Base-by-base conservation (phyloP, 2,888 invertebrate species). In the Acronicta leporina region DNA sequence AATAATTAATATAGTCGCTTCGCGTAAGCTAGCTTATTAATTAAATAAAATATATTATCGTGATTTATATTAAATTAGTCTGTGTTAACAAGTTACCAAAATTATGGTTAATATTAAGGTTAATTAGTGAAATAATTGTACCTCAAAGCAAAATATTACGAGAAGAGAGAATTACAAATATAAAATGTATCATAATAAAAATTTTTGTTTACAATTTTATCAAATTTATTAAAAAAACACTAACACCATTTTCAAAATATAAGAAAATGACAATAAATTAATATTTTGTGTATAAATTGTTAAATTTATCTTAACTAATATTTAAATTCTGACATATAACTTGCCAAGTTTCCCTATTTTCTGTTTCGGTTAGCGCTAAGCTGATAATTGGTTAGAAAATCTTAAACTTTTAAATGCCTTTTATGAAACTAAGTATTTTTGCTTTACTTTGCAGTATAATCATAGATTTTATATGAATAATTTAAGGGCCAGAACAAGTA, bases 191-290 rank as follows among this genome's bases (percentile, higher is more conserved):
- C 30, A 30, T 30, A 30, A 30, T 9, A 35, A 35, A 35, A 38
- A 8, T n/a, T n/a, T 11, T 33, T 11, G 3, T 33, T 33, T 33
- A 38, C n/a, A 38, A 38, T 38, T 38, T 38, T 6, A 6, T n/a
- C 5, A n/a, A 38, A n/a, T 38, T 38, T 38, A 3, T 35, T 35
- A 20, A 4, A 0, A 5, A 15, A 35, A 49, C 71, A 62, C 63
- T 71, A 33, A 58, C 60, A 72, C 79, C 77, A 77, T 64, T 79
- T 79, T 66, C 53, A 46, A 73, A 41, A 20, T 20, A 56, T 68
- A 61, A 60, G 50, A 53, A 77, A 73, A 77, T 79, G 87, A 86
- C 87, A 87, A 87, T 86, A 86, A 86, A 56, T 58, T n/a, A 68
- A 65, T 72, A 57, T 73, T 74, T 69, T 61, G 68, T 72, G 60